Evolutionary conservation across 2,113 vertebrate genomes (phyloP), one percentile per base, ranked within the genome.

Genomic region (Myotis lucifugus): DNA sequence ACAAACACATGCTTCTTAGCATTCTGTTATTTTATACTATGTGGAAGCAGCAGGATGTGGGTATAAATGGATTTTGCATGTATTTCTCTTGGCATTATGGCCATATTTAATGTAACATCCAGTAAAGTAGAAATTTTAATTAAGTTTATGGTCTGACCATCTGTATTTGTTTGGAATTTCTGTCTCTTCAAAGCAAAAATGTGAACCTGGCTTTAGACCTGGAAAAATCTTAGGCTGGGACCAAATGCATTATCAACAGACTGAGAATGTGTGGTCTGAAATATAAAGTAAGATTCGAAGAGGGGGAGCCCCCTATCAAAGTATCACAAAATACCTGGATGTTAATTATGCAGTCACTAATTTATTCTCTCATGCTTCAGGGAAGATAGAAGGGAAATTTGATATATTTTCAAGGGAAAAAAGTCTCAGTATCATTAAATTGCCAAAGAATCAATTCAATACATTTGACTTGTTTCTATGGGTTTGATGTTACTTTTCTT

Each of bases 141-240:
- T 95, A 96, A 88, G 88, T 97, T 95, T 96, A 93, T 95, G 88
- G 50, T 74, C 90, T 76, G 74, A 61, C 96, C 96, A 96, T 97
- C 96, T 97, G 95, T 95, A 94, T 97, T 95, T 97, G 83, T 97
- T 96, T 97, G 93, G 85, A 95, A 97, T 97, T 97, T 97, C 69
- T 95, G 86, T 88, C 79, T 95, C 95, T 95, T 97, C 95, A 96
- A 97, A 96, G 95, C 64, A 96, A 97, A 97, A 96, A 97, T 97
- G 90, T 93, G 78, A 95, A 95, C 94, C 97, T 97, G 96, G 93
- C 91, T 97, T 93, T 90, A 92, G 93, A 96, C 82, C 94, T 96
- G 85, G 88, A 96, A 96, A 92, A 95, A 94, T 72, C 76, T 91
- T 37, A 59, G 73, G 37, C 90, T 91, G 18, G 32, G 92, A 81